phyloP scores from a whole-genome alignment of 2,797 vertebrate genomes.

The Sciaenops ocellatus region DNA sequence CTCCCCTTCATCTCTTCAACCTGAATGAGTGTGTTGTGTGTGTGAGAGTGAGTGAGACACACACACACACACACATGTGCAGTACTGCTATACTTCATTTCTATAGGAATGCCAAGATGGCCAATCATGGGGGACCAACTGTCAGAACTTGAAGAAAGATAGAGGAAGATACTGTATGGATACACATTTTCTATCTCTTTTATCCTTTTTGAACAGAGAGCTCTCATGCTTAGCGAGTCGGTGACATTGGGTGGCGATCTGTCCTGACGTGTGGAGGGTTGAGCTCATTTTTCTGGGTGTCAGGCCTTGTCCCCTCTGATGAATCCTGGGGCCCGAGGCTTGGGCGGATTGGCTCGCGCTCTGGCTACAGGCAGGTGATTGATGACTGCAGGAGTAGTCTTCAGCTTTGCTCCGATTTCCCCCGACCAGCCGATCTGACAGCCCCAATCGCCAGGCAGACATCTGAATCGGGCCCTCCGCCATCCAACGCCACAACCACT shows the following conservation, averaged over 20 bases:
- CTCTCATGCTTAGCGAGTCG: slow-evolving; percentile 46
- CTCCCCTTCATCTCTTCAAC: slow-evolving; percentile 66
- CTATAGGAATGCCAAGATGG: slow-evolving; percentile 2
- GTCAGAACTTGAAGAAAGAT: slow-evolving; percentile 56
- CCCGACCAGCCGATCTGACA: slow-evolving; percentile 69
- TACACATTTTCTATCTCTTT: slow-evolving; percentile 46
- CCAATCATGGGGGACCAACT: slow-evolving; percentile 31
- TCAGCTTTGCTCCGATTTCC: slow-evolving; percentile 78
- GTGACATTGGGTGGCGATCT: slow-evolving; percentile 73
- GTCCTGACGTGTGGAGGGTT: slow-evolving; percentile 61
- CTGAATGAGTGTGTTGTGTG: slow-evolving; percentile 26
- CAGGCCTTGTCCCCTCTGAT: slow-evolving; percentile 77
- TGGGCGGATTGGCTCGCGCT: slow-evolving; percentile 58
- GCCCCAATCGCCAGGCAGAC: slow-evolving; percentile 57
- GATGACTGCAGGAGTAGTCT: slow-evolving; percentile 75
- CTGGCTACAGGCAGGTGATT: slow-evolving; percentile 75
- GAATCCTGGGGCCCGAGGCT: slow-evolving; percentile 71
- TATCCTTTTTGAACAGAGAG: slow-evolving; percentile 47
- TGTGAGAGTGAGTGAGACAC: slow-evolving; percentile 9
- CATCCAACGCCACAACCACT: slow-evolving; percentile 23
- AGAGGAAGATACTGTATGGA: slow-evolving; percentile 30
- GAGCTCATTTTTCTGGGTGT: slow-evolving; percentile 82
- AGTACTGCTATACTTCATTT: neutral
- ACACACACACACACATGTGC: neutral
- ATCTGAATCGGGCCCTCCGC: slow-evolving; percentile 60